A percentile compares a stretch with the other conserved stretches of the same genome.
Evolutionary conservation across 2,113 vertebrate genomes (phyloP).

Genomic region (Nibea albiflora): DNA sequence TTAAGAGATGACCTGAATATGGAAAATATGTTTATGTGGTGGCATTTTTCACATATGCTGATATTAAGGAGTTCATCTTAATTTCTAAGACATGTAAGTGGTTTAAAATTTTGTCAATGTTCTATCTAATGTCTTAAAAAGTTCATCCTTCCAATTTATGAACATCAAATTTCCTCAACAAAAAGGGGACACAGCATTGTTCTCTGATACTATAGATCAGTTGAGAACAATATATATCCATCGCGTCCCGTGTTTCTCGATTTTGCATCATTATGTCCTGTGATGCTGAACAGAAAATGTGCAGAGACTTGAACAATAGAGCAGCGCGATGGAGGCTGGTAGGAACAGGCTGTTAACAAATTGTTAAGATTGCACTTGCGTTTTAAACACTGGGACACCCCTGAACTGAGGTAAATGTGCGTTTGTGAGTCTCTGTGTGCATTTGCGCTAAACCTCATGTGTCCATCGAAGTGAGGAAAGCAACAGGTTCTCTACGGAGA

Average conservation of each 20-base stretch:
- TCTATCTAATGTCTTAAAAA: neutral
- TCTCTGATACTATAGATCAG: neutral
- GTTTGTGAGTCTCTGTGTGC: slow-evolving; percentile 7
- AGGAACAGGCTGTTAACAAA: slow-evolving; percentile 55
- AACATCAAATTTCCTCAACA: neutral
- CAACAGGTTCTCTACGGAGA: neutral
- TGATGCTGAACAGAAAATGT: neutral
- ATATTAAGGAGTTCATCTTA: neutral
- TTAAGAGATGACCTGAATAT: too few relatives aligned
- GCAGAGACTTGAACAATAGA: slow-evolving; percentile 18
- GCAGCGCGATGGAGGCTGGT: slow-evolving; percentile 37
- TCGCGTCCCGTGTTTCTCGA: neutral
- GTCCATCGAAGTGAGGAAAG: slow-evolving; percentile 20
- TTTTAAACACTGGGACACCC: slow-evolving; percentile 56
- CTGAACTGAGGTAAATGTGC: slow-evolving; percentile 18
- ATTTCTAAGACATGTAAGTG: neutral
- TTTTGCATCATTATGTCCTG: neutral
- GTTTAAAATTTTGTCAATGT: neutral
- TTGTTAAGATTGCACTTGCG: slow-evolving; percentile 30
- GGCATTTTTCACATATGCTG: neutral
- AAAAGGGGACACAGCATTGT: neutral
- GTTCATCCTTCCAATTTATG: neutral
- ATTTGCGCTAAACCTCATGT: slow-evolving; percentile 31
- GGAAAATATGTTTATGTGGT: neutral
- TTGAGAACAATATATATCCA: neutral